Evolutionary conservation across 2,888 invertebrate genomes (phyloP), one percentile per base, ranked within the genome.

Genomic region (Antheraea assamensis): DNA sequence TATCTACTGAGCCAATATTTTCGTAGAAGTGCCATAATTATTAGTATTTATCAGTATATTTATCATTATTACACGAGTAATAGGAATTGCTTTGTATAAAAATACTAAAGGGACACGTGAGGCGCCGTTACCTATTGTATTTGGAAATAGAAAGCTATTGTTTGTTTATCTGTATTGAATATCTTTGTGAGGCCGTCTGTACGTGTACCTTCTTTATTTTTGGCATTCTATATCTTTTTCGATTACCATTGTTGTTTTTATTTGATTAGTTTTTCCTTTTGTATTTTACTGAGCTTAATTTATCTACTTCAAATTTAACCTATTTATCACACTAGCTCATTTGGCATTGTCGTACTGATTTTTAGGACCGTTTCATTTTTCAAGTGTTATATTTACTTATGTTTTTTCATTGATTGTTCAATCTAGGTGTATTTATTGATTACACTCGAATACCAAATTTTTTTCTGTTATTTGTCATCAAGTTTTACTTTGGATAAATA

Each of bases 61-160:
- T 2, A 10, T 58, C 58, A 58, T 58, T 58, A 58, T 58, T 58
- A 58, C n/a, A 58, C 8, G 7, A 24, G n/a, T 24, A 58, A n/a
- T 58, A 58, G 58, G 21, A 58, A n/a, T n/a, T 10, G 10, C 24
- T 58, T 58, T n/a, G 10, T 58, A 58, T n/a, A 58, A 58, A 58
- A 58, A 58, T n/a, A 10, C 24, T 58, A 8, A 24, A 58, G 24
- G 58, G 58, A 7, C 58, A 58, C 24, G n/a, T n/a, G 10, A 10
- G 58, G n/a, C n/a, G 58, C 10, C 58, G 10, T 24, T 7, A 4
- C 21, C n/a, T 24, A 58, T 58, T 58, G 58, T 58, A 52, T 58
- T n/a, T 58, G 58, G 58, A 58, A 52, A 58, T 58, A 58, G 58
- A n/a, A 58, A 58, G 19, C 21, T 58, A 58, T 58, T 58, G 58